phyloP scores from a whole-genome alignment of 2,797 vertebrate genomes.

The Acridotheres tristis region DNA sequence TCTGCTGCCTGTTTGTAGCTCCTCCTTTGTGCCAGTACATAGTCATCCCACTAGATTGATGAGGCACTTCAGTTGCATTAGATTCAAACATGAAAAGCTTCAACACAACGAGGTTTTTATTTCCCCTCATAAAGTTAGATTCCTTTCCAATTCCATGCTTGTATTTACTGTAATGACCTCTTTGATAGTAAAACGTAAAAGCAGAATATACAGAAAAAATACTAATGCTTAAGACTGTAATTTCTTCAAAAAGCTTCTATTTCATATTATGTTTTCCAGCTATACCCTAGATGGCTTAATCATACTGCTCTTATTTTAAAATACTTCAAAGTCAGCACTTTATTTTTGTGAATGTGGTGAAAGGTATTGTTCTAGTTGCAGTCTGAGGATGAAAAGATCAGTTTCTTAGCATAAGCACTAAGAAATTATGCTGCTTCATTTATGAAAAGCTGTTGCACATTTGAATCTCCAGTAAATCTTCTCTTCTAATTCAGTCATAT shows the following conservation, averaged over 20 bases:
- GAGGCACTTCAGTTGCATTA: background rate
- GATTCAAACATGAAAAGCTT: background rate
- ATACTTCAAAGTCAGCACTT: background rate
- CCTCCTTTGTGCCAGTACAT: background rate
- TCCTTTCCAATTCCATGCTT: background rate
- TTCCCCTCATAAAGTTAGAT: background rate
- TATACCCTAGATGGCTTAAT: background rate
- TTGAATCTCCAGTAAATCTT: background rate
- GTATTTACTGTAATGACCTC: background rate
- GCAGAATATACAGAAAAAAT: background rate
- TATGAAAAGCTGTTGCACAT: background rate
- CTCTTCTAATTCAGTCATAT: background rate
- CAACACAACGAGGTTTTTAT: background rate
- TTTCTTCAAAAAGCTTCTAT: background rate
- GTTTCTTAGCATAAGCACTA: background rate
- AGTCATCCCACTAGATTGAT: background rate
- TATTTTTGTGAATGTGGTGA: background rate
- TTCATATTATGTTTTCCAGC: background rate
- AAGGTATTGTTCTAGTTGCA: background rate
- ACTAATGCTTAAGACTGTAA: background rate
- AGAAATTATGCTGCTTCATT: background rate
- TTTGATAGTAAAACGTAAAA: background rate
- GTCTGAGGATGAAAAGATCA: background rate
- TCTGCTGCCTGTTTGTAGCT: background rate
- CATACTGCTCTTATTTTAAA: background rate